Evolutionary conservation across 2,113 vertebrate genomes (phyloP), one percentile per base, ranked within the genome.

Genomic region (Narcine bancroftii): DNA sequence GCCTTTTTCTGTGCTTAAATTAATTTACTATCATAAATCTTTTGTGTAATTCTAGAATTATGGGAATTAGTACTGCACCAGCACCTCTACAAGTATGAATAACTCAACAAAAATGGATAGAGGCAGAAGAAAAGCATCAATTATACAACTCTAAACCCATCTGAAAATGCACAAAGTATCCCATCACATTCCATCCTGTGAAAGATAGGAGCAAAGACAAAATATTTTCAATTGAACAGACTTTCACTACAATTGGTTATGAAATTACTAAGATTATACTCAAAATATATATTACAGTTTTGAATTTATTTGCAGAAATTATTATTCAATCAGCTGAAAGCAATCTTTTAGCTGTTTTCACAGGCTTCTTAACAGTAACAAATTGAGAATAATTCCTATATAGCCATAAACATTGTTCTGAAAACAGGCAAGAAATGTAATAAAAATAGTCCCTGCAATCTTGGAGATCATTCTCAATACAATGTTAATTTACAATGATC

Each of bases 121-220:
- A 69, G 3, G 0, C 19, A 29, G 21, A 69, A 24, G 4, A 19
- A 11, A 13, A 36, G 6, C 10, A n/a, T 73, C 72, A 36, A 73
- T 11, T 3, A 73, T 13, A 73, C 72, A 36, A 9, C 15, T 3
- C 9, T 73, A n/a, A 11, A 73, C 42, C 75, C 42, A 26, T 1
- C 19, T 76, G 36, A 77, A 77, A 3, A 6, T 0, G 2, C 17
- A 77, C 75, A 39, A 0, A 2, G 73, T 33, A 39, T 17, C n/a
- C 19, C 10, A 4, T 3, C n/a, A 0, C 17, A 45, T 21, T 2
- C 39, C 0, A 24, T 42, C 5, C 5, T 9, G 6, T 9, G 42
- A 19, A 19, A 13, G 0, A 15, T 33, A 39, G n/a, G 73, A 36
- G 5, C 6, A 75, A 75, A 17, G 36, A 15, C 24, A 33, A 21